Percentiles rank a stretch among this genome's conserved stretches.
Conservation (phyloP, 2,113 vertebrate species). For the Tapirus terrestris region DNA sequence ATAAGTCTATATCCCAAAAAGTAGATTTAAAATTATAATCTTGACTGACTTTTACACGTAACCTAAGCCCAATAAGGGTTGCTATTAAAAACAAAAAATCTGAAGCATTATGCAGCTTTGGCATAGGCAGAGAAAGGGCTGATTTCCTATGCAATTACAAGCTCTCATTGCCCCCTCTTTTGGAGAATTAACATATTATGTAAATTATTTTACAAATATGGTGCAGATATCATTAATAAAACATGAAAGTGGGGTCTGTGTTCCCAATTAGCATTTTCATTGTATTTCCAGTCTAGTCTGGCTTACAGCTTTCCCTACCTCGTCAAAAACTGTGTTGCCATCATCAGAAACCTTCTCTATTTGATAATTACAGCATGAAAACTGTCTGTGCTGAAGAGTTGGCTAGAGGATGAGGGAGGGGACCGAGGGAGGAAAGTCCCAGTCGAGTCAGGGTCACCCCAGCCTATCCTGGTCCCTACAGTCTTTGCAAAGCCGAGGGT, state of each 20-base stretch:
- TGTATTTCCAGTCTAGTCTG: slow-evolving; percentile 37
- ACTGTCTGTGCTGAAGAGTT: not conserved
- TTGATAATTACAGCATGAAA: not conserved
- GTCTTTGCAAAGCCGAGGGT: not conserved
- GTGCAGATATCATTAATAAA: slow-evolving; percentile 79
- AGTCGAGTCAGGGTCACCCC: not conserved
- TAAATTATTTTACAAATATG: slow-evolving; percentile 74
- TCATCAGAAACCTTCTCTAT: not conserved
- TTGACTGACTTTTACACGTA: not conserved
- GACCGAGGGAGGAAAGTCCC: not conserved
- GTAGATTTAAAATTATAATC: not conserved
- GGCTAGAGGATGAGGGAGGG: too few species aligned
- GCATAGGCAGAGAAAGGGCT: not conserved
- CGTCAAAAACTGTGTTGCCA: not conserved
- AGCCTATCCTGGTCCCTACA: not conserved
- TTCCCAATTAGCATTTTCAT: slow-evolving; percentile 71
- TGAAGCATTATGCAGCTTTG: not conserved
- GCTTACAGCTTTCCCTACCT: not conserved
- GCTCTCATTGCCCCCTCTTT: not conserved
- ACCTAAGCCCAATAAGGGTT: not conserved
- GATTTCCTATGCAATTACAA: slow-evolving; percentile 18
- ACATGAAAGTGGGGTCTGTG: slow-evolving; percentile 65
- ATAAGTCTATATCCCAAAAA: not conserved
- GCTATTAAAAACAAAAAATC: not conserved
- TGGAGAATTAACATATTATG: slow-evolving; percentile 77